A percentile compares a stretch with the other conserved stretches of the same genome.
Conservation (phyloP, 2,113 vertebrate genomes). For the Gadus chalcogrammus region DNA sequence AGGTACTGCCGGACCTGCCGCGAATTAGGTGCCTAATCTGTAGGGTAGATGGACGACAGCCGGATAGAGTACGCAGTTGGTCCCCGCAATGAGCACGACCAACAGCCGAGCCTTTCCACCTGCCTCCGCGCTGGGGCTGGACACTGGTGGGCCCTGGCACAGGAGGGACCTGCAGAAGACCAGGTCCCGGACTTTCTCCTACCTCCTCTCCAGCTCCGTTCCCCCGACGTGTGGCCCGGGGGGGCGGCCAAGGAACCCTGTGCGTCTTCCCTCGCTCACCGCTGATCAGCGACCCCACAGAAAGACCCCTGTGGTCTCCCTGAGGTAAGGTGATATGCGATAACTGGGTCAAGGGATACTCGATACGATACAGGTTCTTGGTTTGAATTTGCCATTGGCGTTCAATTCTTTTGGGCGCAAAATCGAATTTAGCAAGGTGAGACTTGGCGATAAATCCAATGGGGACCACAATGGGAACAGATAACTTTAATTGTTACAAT, state of each 20-base stretch:
- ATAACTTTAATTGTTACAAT: no score
- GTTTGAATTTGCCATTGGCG: no score
- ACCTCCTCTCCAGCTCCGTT: constrained; percentile 35
- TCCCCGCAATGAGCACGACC: no score
- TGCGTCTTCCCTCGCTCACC: constrained; percentile 58
- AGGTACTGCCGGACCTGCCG: no score
- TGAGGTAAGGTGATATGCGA: constrained; percentile 51
- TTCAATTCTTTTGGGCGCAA: no score
- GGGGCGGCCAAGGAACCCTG: constrained; percentile 21
- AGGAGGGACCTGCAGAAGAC: constrained; percentile 32
- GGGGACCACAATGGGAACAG: no score
- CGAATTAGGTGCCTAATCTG: no score
- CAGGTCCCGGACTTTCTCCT: constrained; percentile 27
- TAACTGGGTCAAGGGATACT: not conserved
- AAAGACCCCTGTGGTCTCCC: constrained; percentile 35
- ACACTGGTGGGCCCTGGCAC: constrained; percentile 26
- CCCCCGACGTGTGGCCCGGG: constrained; percentile 12
- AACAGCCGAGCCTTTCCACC: not conserved
- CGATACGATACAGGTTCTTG: not conserved
- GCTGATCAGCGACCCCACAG: constrained; percentile 32
- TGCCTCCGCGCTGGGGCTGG: constrained; percentile 34
- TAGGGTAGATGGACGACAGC: no score
- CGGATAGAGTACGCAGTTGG: no score
- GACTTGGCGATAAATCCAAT: no score
- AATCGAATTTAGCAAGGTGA: no score